A percentile compares a stretch with the other conserved stretches of the same genome.
Conservation (phyloP, 2,888 invertebrate species). For the Caenorhabditis doughertyi region DNA sequence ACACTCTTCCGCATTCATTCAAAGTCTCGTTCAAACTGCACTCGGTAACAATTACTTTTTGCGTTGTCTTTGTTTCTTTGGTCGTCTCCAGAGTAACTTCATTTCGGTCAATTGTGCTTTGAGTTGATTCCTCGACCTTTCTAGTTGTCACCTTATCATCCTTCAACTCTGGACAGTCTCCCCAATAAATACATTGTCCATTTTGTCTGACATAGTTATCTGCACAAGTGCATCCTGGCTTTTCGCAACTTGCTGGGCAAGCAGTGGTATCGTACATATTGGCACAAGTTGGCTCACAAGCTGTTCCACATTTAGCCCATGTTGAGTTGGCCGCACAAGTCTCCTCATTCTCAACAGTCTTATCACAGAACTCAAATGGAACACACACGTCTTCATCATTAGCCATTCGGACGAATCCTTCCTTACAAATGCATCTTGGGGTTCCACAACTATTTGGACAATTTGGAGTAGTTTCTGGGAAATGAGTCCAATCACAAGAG, state of each 20-base stretch:
- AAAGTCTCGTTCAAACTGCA: constrained; percentile 80
- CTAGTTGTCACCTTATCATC: constrained; percentile 38
- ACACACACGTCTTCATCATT: constrained; percentile 77
- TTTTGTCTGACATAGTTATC: constrained; percentile 81
- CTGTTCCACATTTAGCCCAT: constrained; percentile 81
- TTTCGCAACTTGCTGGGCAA: constrained; percentile 78
- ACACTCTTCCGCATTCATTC: constrained; percentile 81
- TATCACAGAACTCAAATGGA: constrained; percentile 81
- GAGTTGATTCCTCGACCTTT: constrained; percentile 28
- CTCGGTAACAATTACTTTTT: constrained; percentile 45
- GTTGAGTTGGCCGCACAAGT: constrained; percentile 77
- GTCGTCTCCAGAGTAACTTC: constrained; percentile 38
- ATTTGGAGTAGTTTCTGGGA: constrained; percentile 74
- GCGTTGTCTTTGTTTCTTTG: constrained; percentile 18
- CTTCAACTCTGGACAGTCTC: constrained; percentile 77
- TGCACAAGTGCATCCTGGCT: constrained; percentile 80
- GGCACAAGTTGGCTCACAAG: constrained; percentile 80
- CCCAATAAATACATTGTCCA: constrained; percentile 80
- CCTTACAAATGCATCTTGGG: constrained; percentile 72
- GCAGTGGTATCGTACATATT: constrained; percentile 80
- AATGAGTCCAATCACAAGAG: constrained; percentile 81
- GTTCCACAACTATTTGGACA: constrained; percentile 70
- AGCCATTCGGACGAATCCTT: constrained; percentile 78
- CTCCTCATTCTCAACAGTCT: constrained; percentile 57
- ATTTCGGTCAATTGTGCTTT: constrained; percentile 47